Percentiles rank a stretch among this genome's conserved stretches.
Conservation (phyloP, 2,797 vertebrate species). For the Acanthurus leucopareius region DNA sequence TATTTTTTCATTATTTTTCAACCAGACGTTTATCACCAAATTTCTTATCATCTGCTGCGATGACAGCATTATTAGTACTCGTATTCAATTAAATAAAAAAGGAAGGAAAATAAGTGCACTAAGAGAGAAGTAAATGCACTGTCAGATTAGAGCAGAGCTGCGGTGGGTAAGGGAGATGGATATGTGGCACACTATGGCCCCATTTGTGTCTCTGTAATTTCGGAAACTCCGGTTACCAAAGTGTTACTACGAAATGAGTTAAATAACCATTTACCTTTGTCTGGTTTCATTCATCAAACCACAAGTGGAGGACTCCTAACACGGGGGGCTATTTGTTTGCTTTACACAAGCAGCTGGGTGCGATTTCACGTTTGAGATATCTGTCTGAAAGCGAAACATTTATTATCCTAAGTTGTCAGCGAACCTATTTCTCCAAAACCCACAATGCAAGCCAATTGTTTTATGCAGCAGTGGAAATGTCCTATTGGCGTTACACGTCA, state of each 20-base stretch:
- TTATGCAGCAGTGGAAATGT: conserved; percentile 73
- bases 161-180: conserved; percentile 78
- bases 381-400: conserved; percentile 96
- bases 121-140: conserved; percentile 38
- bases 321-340: conserved; percentile 96
- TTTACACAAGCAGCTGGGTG: conserved; percentile 96
- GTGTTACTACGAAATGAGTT: conserved; percentile 93
- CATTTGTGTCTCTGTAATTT: conserved; percentile 81
- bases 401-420: conserved; percentile 95
- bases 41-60: conserved; percentile 21
- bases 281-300: conserved; percentile 95
- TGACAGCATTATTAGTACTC: conserved; percentile 33
- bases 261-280: conserved; percentile 98
- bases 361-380: conserved; percentile 98
- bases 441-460: conserved; percentile 74
- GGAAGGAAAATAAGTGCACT: conserved; percentile 17
- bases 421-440: conserved; percentile 88
- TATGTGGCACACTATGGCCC: conserved; percentile 77
- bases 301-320: conserved; percentile 91
- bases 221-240: conserved; percentile 87
- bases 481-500: conserved; percentile 80
- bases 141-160: conserved; percentile 66
- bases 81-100: conserved; percentile 44
- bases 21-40: conserved; percentile 25
- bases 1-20: conserved; percentile 35